Evolutionary conservation across 2,888 invertebrate genomes (phyloP).

Genomic region (Habrosyne pyritoides): DNA sequence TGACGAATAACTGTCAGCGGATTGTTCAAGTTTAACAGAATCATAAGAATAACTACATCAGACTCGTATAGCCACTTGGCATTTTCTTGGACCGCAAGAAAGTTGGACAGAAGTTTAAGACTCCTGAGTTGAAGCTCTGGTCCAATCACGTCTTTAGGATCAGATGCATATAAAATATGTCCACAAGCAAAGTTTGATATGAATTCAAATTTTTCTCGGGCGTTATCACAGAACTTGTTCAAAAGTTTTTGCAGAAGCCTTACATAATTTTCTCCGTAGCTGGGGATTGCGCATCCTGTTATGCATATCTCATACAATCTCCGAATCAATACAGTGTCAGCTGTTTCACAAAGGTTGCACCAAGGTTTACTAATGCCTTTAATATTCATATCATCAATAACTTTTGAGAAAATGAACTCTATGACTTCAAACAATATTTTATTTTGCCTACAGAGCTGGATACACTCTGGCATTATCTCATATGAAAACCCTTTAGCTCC

Average conservation of each 20-base stretch:
- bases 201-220: slow-evolving; percentile 80
- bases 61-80: slow-evolving; percentile 67
- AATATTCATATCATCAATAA: slow-evolving; percentile 76
- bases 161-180: slow-evolving; percentile 68
- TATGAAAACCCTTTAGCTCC: slow-evolving; percentile 53
- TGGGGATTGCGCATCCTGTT: slow-evolving; percentile 70
- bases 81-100: slow-evolving; percentile 50
- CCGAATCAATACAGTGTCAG: slow-evolving; percentile 64
- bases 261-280: slow-evolving; percentile 63
- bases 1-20: slow-evolving; percentile 81
- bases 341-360: slow-evolving; percentile 69
- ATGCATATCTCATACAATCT: slow-evolving; percentile 76
- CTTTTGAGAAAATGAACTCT: slow-evolving; percentile 77
- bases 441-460: slow-evolving; percentile 62
- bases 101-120: slow-evolving; percentile 67
- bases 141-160: slow-evolving; percentile 71
- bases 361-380: slow-evolving; percentile 63
- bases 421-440: slow-evolving; percentile 83
- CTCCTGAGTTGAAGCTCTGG: slow-evolving; percentile 80
- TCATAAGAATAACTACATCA: slow-evolving; percentile 75
- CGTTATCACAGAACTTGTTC: slow-evolving; percentile 63
- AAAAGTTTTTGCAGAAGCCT: slow-evolving; percentile 73
- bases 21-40: slow-evolving; percentile 83
- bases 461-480: slow-evolving; percentile 56
- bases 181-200: slow-evolving; percentile 83